Percentiles rank a stretch among this genome's conserved stretches.
phyloP scores from a whole-genome alignment of 1,140 invertebrate species.

The Leptoteleia sp. region DNA sequence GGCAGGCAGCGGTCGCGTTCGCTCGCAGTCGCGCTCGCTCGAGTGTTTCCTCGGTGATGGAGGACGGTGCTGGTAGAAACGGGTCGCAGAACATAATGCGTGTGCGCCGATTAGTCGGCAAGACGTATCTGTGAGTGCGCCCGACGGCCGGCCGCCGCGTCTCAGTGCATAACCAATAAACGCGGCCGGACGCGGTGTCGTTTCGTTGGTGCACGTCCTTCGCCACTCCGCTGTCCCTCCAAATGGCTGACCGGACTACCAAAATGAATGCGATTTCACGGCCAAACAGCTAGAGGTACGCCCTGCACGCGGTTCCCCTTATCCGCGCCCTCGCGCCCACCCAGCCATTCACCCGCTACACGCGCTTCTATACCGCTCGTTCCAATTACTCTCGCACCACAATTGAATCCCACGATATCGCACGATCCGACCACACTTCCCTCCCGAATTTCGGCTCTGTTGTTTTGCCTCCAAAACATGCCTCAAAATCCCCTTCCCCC shows the following conservation, averaged over 20 bases:
- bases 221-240: conserved; percentile 70
- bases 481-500: too few relatives aligned
- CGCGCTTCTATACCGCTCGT: too few relatives aligned
- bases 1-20: conserved; percentile 58
- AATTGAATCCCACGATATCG: too few relatives aligned
- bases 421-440: too few relatives aligned
- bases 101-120: conserved; percentile 62
- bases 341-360: too few relatives aligned
- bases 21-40: conserved; percentile 29
- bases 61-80: conserved; percentile 71
- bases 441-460: too few relatives aligned
- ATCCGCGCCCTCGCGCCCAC: neutral
- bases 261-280: conserved; percentile 74
- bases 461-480: too few relatives aligned
- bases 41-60: conserved; percentile 75
- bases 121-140: conserved; percentile 25
- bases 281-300: conserved; percentile 71
- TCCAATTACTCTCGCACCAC: too few relatives aligned
- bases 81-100: conserved; percentile 71
- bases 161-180: conserved; percentile 32
- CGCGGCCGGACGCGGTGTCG: conserved; percentile 35
- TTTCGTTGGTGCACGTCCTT: conserved; percentile 56
- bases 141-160: conserved; percentile 13
- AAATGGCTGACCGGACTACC: conserved; percentile 73
- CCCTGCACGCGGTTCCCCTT: neutral